These are phyloP conservation scores for Agelastica alni DNA, from an alignment of 2,888 invertebrate genomes.

Conservation along the genomic window DNA sequence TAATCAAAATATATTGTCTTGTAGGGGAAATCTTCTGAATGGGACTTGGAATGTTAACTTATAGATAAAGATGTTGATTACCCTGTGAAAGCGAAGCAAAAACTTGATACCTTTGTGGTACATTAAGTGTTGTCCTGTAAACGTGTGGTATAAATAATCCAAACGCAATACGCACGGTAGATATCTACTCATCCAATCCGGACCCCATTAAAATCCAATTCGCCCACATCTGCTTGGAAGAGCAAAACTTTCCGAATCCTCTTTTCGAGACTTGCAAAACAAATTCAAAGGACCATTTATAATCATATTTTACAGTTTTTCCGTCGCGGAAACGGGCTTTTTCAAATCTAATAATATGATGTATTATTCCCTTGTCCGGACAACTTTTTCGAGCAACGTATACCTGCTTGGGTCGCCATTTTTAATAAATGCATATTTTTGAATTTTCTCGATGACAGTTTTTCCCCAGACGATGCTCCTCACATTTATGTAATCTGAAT, in stretches of 20 bases:
- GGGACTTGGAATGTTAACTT: too few species aligned
- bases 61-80: too few species aligned
- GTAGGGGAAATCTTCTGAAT: too few species aligned
- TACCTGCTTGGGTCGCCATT: slow-evolving; percentile 21
- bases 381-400: slow-evolving; percentile 19
- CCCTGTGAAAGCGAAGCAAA: too few species aligned
- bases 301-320: slow-evolving; percentile 21
- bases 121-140: too few species aligned
- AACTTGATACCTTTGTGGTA: too few species aligned
- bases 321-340: slow-evolving; percentile 7
- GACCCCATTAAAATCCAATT: slow-evolving; percentile 21
- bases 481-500: slow-evolving; percentile 9
- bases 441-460: slow-evolving; percentile 28
- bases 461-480: slow-evolving; percentile 7
- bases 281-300: slow-evolving; percentile 24
- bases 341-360: slow-evolving; percentile 26
- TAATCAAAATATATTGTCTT: too few species aligned
- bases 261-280: slow-evolving; percentile 14
- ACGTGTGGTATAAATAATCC: too few species aligned
- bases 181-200: slow-evolving; percentile 2
- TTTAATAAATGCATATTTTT: slow-evolving; percentile 32
- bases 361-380: slow-evolving; percentile 26
- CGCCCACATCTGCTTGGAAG: slow-evolving; percentile 15
- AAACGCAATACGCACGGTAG: too few species aligned
- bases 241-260: slow-evolving; percentile 14